phyloP scores from a whole-genome alignment of 2,113 vertebrate species.

The Eleginops maclovinus region DNA sequence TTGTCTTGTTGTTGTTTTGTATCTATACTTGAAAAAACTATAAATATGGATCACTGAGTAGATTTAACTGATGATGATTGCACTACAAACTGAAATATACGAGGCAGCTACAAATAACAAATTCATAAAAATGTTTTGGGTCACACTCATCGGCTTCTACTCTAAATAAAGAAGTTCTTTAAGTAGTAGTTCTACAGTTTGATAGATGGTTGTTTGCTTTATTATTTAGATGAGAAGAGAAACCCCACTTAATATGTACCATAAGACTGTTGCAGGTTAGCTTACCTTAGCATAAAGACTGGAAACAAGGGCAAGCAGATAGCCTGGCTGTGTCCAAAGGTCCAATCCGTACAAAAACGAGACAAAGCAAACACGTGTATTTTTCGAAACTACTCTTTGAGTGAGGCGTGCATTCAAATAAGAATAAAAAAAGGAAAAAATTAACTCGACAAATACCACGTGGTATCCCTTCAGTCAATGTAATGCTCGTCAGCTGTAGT shows the following conservation, averaged over 20 bases:
- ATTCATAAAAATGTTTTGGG: no score
- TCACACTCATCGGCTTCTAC: no score
- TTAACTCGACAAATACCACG: not conserved
- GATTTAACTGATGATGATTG: no score
- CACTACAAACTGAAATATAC: no score
- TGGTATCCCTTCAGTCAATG: not conserved
- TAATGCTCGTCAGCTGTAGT: not conserved
- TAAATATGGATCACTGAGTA: no score
- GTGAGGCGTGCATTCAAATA: not conserved
- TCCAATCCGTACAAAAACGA: not conserved
- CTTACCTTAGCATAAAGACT: no score
- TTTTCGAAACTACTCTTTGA: not conserved
- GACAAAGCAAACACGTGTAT: not conserved
- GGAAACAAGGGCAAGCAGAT: not conserved
- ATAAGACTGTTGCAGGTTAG: not conserved
- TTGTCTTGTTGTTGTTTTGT: no score
- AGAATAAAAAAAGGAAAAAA: not conserved
- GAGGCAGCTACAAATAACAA: no score
- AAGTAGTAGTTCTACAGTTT: not conserved
- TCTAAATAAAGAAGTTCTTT: not conserved
- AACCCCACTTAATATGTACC: not conserved
- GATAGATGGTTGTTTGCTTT: not conserved
- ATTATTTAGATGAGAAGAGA: not conserved
- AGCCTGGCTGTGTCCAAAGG: not conserved
- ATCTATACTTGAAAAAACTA: no score